Conservation (phyloP, 2,888 invertebrate species). For the Aplocera efformata region DNA sequence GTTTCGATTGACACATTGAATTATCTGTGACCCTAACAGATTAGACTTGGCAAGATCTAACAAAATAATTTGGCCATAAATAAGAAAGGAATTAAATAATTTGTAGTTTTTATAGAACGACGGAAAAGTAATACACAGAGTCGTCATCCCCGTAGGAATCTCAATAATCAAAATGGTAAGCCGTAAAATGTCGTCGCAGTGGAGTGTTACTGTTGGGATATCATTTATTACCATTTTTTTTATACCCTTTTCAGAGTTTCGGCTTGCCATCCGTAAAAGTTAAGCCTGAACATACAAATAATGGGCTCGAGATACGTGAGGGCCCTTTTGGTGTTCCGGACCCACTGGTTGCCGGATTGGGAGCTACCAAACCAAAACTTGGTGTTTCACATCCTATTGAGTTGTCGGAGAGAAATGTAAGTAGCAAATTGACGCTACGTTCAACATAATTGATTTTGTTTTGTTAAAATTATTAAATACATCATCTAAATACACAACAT, state of each 20-base stretch:
- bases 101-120: too few relatives aligned
- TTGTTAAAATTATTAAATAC: too few relatives aligned
- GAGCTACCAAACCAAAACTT: conserved; percentile 71
- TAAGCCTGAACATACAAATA: conserved; percentile 69
- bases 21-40: too few relatives aligned
- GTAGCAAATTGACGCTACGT: conserved; percentile 35
- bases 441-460: too few relatives aligned
- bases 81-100: too few relatives aligned
- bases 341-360: conserved; percentile 81
- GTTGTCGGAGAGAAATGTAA: conserved; percentile 84
- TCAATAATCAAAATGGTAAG: conserved; percentile 31
- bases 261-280: conserved; percentile 82
- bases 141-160: too few relatives aligned
- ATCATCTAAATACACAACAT: too few relatives aligned
- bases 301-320: conserved; percentile 63
- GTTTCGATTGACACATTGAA: too few relatives aligned
- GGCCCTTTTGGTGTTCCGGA: conserved; percentile 84
- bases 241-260: conserved; percentile 81
- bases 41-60: too few relatives aligned
- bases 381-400: conserved; percentile 84
- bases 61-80: too few relatives aligned
- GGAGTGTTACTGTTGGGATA: too few relatives aligned
- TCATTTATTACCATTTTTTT: background rate
- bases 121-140: too few relatives aligned
- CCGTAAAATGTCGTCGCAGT: background rate